phyloP scores from a whole-genome alignment of 2,888 invertebrate species.

The Micoletzkya japonica region DNA sequence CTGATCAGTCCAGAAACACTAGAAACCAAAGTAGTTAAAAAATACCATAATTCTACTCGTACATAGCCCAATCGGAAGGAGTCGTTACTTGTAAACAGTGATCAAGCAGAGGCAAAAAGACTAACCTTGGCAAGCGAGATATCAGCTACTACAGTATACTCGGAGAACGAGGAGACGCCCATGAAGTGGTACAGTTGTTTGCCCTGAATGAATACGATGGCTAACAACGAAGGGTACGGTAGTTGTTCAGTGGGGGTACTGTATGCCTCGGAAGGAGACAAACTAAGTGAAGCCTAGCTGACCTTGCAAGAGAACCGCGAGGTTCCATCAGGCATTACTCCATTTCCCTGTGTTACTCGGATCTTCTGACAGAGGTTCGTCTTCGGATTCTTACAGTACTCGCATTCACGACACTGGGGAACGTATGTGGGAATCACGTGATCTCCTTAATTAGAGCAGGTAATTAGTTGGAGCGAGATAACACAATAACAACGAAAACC shows the following conservation, averaged over 20 bases:
- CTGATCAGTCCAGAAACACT: too few relatives aligned
- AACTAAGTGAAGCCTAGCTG: neutral
- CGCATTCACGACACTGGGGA: conserved; percentile 94
- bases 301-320: conserved; percentile 75
- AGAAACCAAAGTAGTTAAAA: too few relatives aligned
- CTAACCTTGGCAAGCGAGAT: conserved; percentile 89
- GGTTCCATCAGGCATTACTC: conserved; percentile 89
- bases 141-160: conserved; percentile 90
- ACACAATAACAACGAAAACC: neutral
- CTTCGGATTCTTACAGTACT: conserved; percentile 90
- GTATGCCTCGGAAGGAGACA: neutral
- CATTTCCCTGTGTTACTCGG: conserved; percentile 74
- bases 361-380: conserved; percentile 96
- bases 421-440: conserved; percentile 95
- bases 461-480: too few relatives aligned
- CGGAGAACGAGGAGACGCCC: conserved; percentile 88
- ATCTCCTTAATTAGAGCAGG: conserved; percentile 74
- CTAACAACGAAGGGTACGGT: conserved; percentile 60
- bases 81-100: too few relatives aligned
- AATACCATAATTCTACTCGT: too few relatives aligned
- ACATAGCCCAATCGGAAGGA: too few relatives aligned
- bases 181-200: conserved; percentile 85
- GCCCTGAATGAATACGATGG: conserved; percentile 65
- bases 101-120: too few relatives aligned
- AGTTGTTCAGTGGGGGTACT: too few relatives aligned